A percentile compares a stretch with the other conserved stretches of the same genome.
Conservation (phyloP, 2,113 vertebrate species). For the Emydura subglobosa region DNA sequence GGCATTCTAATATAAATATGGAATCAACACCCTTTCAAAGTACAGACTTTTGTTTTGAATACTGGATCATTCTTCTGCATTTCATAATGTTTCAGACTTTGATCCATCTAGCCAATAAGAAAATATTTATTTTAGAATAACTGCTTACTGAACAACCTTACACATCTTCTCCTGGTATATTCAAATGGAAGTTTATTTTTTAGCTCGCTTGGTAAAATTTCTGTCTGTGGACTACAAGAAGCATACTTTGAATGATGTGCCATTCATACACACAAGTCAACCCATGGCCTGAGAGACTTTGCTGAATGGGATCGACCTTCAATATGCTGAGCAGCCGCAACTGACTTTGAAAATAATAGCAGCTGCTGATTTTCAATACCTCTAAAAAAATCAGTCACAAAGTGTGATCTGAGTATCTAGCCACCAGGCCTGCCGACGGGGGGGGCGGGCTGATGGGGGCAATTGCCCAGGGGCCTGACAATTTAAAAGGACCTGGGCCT, state of each 20-base stretch:
- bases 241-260: not conserved
- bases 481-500: too few relatives aligned
- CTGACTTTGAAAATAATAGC: not conserved
- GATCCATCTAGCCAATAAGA: not conserved
- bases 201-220: not conserved
- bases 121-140: not conserved
- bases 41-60: not conserved
- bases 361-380: not conserved
- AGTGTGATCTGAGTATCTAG: not conserved
- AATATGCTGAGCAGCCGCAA: not conserved
- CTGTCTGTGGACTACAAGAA: not conserved
- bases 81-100: not conserved
- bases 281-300: not conserved
- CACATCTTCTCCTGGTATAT: not conserved
- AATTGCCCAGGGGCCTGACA: too few relatives aligned
- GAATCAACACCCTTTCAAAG: not conserved
- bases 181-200: not conserved
- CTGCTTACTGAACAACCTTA: not conserved
- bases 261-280: not conserved
- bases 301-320: not conserved
- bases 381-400: not conserved
- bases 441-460: too few relatives aligned
- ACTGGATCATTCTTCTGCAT: not conserved
- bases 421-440: not conserved
- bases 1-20: not conserved